Conservation (phyloP, 2,888 invertebrate genomes). For the Campaea margaritaria region DNA sequence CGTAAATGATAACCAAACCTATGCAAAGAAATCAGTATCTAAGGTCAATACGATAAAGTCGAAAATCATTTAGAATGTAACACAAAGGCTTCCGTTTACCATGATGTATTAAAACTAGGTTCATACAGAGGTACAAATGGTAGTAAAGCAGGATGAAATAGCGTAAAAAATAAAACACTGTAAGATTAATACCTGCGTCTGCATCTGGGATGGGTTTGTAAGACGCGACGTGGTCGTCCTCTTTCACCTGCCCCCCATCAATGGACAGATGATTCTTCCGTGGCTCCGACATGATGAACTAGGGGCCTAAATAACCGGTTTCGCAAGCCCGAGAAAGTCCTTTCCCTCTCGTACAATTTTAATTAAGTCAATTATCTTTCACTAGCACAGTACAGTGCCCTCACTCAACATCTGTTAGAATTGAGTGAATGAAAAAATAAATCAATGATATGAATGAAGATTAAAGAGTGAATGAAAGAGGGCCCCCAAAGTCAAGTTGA, state of each 20-base stretch:
- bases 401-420: no score
- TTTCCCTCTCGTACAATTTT: conserved; percentile 52
- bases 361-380: conserved; percentile 50
- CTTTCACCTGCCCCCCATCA: conserved; percentile 80
- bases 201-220: conserved; percentile 74
- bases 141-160: background rate
- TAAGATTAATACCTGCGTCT: conserved; percentile 76
- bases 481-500: background rate
- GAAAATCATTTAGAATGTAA: background rate
- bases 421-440: no score
- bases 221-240: conserved; percentile 79
- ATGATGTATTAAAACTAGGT: background rate
- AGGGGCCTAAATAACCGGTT: conserved; percentile 58
- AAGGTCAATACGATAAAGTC: background rate
- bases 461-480: background rate
- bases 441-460: no score
- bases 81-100: background rate
- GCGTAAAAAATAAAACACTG: background rate
- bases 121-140: no score
- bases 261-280: conserved; percentile 75
- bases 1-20: conserved; percentile 32
- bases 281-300: conserved; percentile 73
- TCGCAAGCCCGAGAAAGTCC: conserved; percentile 51
- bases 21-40: conserved; percentile 6
- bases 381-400: conserved; percentile 28